These are phyloP conservation scores for Drosophila carrolli DNA, from an alignment of 1,140 invertebrate genomes.

Conservation along the genomic window DNA sequence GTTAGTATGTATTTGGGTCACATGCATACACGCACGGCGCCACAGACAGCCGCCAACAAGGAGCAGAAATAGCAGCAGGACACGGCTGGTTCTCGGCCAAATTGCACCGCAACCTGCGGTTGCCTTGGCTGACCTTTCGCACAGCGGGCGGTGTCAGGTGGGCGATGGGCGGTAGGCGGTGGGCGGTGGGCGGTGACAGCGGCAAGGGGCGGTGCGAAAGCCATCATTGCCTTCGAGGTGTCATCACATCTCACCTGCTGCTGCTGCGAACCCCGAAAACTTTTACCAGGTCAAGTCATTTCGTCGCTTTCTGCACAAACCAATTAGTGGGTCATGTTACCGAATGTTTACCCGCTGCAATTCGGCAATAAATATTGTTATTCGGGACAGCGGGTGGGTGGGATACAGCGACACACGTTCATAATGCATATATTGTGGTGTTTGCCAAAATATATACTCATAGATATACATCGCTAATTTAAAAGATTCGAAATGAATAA, in stretches of 20 bases:
- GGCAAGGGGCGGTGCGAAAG: background rate
- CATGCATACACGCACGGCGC: slow-evolving; percentile 51
- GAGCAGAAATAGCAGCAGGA: slow-evolving; percentile 42
- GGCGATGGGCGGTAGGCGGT: background rate
- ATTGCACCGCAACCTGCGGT: slow-evolving; percentile 66
- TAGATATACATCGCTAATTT: background rate
- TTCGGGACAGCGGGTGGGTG: background rate
- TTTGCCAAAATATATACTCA: background rate
- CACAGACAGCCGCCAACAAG: slow-evolving; percentile 45
- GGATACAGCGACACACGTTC: background rate
- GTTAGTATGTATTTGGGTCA: slow-evolving; percentile 72
- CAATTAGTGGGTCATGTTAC: slow-evolving; percentile 78
- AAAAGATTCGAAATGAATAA: too few relatives aligned
- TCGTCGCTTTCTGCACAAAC: slow-evolving; percentile 47
- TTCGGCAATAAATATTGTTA: slow-evolving; percentile 37
- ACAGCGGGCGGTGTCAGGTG: slow-evolving; percentile 29
- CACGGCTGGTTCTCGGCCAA: slow-evolving; percentile 51
- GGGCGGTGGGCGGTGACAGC: background rate
- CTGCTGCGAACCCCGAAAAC: slow-evolving; percentile 42
- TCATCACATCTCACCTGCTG: slow-evolving; percentile 56
- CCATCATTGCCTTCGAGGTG: slow-evolving; percentile 54
- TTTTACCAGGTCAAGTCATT: slow-evolving; percentile 74
- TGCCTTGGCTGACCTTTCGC: slow-evolving; percentile 73
- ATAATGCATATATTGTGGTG: background rate
- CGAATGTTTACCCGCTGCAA: slow-evolving; percentile 18